These are phyloP conservation scores for Oeneis ivallda DNA, from an alignment of 2,888 invertebrate species.

Conservation along the genomic window DNA sequence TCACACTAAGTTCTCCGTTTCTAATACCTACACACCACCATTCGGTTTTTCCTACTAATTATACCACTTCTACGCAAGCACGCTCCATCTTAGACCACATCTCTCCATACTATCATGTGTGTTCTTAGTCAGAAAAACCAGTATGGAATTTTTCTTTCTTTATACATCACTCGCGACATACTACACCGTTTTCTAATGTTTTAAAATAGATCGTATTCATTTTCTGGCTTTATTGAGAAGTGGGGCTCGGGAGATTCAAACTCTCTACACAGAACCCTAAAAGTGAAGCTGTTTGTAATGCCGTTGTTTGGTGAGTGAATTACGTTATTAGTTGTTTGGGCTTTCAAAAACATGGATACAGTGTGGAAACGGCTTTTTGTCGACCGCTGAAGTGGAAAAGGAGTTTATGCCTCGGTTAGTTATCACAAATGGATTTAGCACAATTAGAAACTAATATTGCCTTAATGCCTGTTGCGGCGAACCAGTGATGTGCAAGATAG, in stretches of 20 bases:
- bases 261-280: conserved; percentile 6
- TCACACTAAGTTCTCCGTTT: too few relatives aligned
- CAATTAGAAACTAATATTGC: conserved; percentile 63
- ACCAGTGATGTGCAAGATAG: conserved; percentile 49
- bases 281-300: conserved; percentile 29
- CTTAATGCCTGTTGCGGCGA: conserved; percentile 48
- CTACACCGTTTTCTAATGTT: too few relatives aligned
- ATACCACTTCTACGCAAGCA: too few relatives aligned
- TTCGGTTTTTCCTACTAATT: too few relatives aligned
- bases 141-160: too few relatives aligned
- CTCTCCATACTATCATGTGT: too few relatives aligned
- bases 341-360: conserved; percentile 59
- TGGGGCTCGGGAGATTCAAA: not conserved
- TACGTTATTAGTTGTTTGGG: conserved; percentile 68
- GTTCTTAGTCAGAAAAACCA: too few relatives aligned
- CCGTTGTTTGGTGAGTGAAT: conserved; percentile 62
- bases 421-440: conserved; percentile 68
- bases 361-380: conserved; percentile 62
- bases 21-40: too few relatives aligned
- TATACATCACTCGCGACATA: too few relatives aligned
- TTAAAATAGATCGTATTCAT: too few relatives aligned
- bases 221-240: too few relatives aligned
- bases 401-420: conserved; percentile 66
- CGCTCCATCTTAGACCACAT: too few relatives aligned
- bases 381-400: conserved; percentile 59